Evolutionary conservation across 2,888 invertebrate species (phyloP), one percentile per base, ranked within the genome.

Genomic region (Nemotelus pantherinus): DNA sequence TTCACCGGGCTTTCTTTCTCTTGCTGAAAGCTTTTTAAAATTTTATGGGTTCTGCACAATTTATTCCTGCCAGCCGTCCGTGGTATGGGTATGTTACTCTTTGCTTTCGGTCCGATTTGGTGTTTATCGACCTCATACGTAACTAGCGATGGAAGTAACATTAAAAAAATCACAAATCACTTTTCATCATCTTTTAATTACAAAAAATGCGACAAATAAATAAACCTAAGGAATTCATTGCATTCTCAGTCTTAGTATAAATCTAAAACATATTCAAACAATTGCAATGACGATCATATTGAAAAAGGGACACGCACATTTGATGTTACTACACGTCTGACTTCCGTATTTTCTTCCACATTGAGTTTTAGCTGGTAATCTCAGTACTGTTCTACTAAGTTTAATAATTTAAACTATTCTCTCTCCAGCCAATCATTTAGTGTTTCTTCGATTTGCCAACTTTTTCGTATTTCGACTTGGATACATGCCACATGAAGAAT

Each of bases 401-500:
- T 44, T 53, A 72, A 10, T 10, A 43, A 48, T 53, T 4, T 57
- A 45, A 7, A 48, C 63, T 48, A 43, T 50, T 74, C 43, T 3
- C 50, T 0, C 5, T 70, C 70, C 39, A n/a, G 41, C 25, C 60
- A 25, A 2, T 44, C n/a, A 3, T 55, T 76, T 88, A 89, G 84
- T 90, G 89, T 79, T 85, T 87, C 88, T 94, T 94, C 74, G 90
- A 89, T 86, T 93, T 94, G 76, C 91, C 88, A 53, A 94, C 88
- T 83, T 92, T 93, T 85, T 97, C 97, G 84, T 98, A 98, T 90
- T 97, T 97, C 86, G 93, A 93, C 88, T 98, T 98, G 84, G 97
- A 97, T 45, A 94, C 93, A 88, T 92, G 96, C 98, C 98, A 99
- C 80, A 99, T 90, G 53, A 93, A 92, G 86, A 96, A 95, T 78